These are phyloP conservation scores for Arizona elegans DNA, from an alignment of 2,113 vertebrate genomes.

Conservation along the genomic window DNA sequence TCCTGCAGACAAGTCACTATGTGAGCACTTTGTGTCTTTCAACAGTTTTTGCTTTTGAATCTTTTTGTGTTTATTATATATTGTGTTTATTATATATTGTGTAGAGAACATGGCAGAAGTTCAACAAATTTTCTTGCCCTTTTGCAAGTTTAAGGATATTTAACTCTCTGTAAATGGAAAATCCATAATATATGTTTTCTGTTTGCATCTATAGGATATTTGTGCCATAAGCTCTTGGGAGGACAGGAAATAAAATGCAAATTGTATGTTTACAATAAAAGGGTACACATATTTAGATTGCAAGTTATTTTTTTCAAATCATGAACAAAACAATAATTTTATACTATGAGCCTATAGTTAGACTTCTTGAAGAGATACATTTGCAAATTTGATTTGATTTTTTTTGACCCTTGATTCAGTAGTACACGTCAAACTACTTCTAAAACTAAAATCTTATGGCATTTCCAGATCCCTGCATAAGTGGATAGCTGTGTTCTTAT, in stretches of 20 bases:
- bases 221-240: background rate
- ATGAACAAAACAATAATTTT: background rate
- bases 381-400: background rate
- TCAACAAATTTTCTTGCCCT: background rate
- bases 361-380: background rate
- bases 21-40: background rate
- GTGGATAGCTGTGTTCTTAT: no score
- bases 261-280: background rate
- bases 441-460: no score
- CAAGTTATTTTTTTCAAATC: background rate
- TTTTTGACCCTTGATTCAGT: no score
- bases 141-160: background rate
- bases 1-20: background rate
- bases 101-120: background rate
- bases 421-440: no score
- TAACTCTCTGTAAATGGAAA: background rate
- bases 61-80: background rate
- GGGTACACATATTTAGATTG: background rate
- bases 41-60: background rate
- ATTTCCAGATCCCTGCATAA: no score
- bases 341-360: background rate
- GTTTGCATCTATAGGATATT: background rate
- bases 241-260: background rate
- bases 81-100: background rate
- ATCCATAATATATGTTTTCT: background rate